These are phyloP conservation scores for Catharus minimus DNA, from an alignment of 2,113 vertebrate species.

Conservation along the genomic window DNA sequence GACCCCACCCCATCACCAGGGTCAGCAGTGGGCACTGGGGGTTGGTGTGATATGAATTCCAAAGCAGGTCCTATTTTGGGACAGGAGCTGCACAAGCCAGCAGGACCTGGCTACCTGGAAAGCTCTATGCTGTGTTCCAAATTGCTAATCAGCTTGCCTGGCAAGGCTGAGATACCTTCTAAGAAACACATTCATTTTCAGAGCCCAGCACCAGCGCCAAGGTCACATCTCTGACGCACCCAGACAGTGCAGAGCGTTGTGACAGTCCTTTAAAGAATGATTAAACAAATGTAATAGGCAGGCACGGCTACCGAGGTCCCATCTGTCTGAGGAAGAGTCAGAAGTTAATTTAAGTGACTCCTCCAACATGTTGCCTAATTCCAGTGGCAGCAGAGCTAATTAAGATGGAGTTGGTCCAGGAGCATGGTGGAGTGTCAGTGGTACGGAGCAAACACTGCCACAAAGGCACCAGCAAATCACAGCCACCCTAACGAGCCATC, in stretches of 20 bases:
- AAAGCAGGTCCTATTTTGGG: background rate
- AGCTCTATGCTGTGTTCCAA: background rate
- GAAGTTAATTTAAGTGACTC: constrained; percentile 62
- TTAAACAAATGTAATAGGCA: background rate
- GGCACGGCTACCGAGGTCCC: background rate
- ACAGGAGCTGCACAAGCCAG: background rate
- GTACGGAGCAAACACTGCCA: background rate
- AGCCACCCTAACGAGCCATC: constrained; percentile 11
- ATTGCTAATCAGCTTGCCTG: background rate
- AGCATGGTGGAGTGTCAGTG: background rate
- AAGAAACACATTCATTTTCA: background rate
- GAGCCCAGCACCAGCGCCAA: background rate
- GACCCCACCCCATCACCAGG: background rate
- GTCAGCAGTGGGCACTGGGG: fast-evolving
- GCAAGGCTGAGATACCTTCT: background rate
- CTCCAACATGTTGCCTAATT: constrained; percentile 25
- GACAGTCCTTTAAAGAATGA: constrained; percentile 23
- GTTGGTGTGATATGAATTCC: fast-evolving
- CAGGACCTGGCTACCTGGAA: fast-evolving
- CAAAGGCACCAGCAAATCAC: background rate
- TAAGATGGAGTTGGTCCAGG: constrained; percentile 54
- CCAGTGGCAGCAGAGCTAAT: constrained; percentile 56
- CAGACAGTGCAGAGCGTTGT: background rate
- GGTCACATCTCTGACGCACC: background rate
- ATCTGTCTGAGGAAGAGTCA: constrained; percentile 48